Evolutionary conservation across 2,888 invertebrate species (phyloP), one percentile per base, ranked within the genome.

Genomic region (Ichneumon xanthorius): DNA sequence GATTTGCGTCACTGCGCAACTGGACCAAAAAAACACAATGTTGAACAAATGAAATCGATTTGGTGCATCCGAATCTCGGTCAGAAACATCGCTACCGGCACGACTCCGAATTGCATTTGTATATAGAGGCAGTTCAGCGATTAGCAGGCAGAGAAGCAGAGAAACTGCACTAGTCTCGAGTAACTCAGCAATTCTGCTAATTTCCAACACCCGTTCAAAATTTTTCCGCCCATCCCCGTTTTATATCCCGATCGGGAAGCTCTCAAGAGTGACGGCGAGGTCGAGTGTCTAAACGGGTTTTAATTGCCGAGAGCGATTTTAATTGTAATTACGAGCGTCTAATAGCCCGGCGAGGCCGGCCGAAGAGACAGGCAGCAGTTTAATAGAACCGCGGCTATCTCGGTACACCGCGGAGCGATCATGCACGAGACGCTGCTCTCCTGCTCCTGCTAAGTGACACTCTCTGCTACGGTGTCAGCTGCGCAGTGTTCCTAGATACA

Each of bases 261-360:
- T 37, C 65, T 65, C 53, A 53, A 53, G 65, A 50, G 63, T 50
- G 70, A 76, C 33, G 40, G 72, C 73, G 65, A 65, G 76, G 53
- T 80, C 63, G 63, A 65, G 80, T 61, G 67, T 73, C 76, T 82
- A 82, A 82, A 77, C 77, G 80, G 76, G 48, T 85, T 85, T 85
- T 85, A 85, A 85, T 85, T 85, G 82, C 85, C 80, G 33, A 72
- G 85, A 82, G 82, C 82, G 76, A 82, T 85, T 82, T 85, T 85
- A 85, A 85, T 85, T 85, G 82, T 85, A 85, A 85, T 82, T 85
- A 80, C 80, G 82, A 80, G 76, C 67, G 80, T 76, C 80, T 85
- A 85, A 85, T 85, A 80, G 76, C 72, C 72, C 40, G 61, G 68
- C 68, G 68, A 76, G 80, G 72, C 61, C 80, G 67, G 50, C 22